These are phyloP conservation scores for Matsumurasca onukii DNA, from an alignment of 1,140 invertebrate genomes.

Conservation along the genomic window DNA sequence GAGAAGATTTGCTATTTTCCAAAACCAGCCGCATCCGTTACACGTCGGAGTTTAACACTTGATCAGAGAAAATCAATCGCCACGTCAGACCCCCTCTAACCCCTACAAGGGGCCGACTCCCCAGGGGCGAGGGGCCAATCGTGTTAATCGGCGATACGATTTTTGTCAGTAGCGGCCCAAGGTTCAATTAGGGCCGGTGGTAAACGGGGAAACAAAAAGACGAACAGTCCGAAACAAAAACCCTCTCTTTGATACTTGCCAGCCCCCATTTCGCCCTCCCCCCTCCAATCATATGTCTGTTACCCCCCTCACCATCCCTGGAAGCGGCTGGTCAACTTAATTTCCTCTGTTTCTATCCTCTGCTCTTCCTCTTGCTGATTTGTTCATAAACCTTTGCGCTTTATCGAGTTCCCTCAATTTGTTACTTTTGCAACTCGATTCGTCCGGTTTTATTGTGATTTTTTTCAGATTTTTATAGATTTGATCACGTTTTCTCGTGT, in stretches of 20 bases:
- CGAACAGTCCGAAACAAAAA: constrained; percentile 7
- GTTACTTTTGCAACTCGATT: constrained; percentile 8
- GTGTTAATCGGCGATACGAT: constrained; percentile 40
- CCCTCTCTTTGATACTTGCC: constrained; percentile 18
- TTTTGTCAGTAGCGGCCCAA: constrained; percentile 37
- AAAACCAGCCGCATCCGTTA: no score
- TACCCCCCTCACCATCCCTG: background rate
- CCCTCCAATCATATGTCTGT: constrained; percentile 20
- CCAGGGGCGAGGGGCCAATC: constrained; percentile 35
- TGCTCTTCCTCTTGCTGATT: constrained; percentile 1
- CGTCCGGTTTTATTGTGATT: background rate
- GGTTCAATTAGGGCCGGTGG: constrained; percentile 34
- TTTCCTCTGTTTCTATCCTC: constrained; percentile 14
- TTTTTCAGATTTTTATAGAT: constrained; percentile 11
- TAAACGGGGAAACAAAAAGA: constrained; percentile 20
- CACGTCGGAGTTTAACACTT: no score
- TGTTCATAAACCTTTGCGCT: constrained; percentile 16
- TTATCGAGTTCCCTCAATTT: background rate
- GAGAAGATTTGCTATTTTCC: no score
- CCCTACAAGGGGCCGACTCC: background rate
- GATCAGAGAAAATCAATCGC: constrained; percentile 18
- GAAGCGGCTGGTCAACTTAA: constrained; percentile 22
- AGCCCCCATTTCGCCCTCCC: background rate
- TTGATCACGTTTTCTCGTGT: no score
- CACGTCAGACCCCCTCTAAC: background rate